A percentile compares a stretch with the other conserved stretches of the same genome.
Conservation (phyloP, 2,797 vertebrate species). For the Danionella dracula region DNA sequence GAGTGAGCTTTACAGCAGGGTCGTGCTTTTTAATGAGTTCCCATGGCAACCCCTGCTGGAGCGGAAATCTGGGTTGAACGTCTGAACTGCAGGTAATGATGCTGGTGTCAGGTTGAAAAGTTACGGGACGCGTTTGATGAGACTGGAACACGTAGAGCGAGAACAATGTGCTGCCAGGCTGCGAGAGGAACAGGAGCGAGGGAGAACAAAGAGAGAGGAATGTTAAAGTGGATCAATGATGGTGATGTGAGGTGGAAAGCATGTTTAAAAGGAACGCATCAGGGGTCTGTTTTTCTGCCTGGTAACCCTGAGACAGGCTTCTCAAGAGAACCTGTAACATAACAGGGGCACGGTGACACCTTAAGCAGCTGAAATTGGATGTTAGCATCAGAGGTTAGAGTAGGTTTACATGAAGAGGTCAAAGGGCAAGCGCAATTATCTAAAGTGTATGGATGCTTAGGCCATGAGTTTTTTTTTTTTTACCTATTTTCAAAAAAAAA, state of each 20-base stretch:
- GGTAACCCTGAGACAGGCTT: background rate
- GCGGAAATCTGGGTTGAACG: background rate
- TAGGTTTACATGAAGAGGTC: conserved; percentile 26
- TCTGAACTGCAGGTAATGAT: background rate
- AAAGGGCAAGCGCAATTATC: background rate
- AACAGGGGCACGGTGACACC: background rate
- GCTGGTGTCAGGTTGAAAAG: conserved; percentile 1
- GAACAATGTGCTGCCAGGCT: background rate
- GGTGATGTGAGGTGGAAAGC: no score
- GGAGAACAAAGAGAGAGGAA: background rate
- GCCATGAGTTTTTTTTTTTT: no score
- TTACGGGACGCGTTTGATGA: background rate
- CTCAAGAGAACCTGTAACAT: background rate
- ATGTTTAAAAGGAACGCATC: no score
- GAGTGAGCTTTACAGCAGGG: background rate
- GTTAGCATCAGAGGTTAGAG: conserved; percentile 6
- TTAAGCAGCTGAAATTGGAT: conserved; percentile 1
- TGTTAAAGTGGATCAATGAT: no score
- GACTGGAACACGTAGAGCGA: background rate
- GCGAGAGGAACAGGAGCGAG: background rate
- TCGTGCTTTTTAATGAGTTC: conserved; percentile 4
- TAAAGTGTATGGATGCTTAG: conserved; percentile 28
- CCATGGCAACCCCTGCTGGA: background rate
- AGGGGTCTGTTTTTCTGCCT: no score
- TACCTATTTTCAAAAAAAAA: no score